A percentile compares a stretch with the other conserved stretches of the same genome.
phyloP scores from a whole-genome alignment of 1,140 invertebrate species.

The Diprion similis region DNA sequence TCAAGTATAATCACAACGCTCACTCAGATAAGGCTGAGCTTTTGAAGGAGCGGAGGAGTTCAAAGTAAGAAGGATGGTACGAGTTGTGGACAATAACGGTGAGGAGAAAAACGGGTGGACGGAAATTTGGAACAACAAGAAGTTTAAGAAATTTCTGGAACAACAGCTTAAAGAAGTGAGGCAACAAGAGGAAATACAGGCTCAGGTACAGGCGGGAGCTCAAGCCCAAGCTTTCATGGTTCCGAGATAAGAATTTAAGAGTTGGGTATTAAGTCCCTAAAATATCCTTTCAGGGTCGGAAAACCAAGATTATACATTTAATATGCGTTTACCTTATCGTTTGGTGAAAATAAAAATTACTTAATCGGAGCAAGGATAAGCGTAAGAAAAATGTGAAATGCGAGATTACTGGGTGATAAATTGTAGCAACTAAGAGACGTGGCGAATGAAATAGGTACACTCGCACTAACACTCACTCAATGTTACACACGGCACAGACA shows the following conservation, averaged over 20 bases:
- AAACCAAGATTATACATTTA: not conserved
- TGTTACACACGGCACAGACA: no score
- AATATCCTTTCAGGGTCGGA: not conserved
- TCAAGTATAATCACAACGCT: conserved; percentile 15
- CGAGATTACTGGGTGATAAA: no score
- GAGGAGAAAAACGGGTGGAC: conserved; percentile 20
- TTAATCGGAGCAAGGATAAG: not conserved
- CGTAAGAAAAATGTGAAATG: not conserved
- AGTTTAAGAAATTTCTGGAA: conserved; percentile 17
- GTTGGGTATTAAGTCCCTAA: not conserved
- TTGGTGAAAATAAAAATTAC: not conserved
- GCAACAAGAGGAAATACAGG: not conserved
- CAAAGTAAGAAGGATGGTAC: conserved; percentile 14
- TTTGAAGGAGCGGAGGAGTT: not conserved
- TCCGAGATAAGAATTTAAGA: not conserved
- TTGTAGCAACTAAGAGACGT: no score
- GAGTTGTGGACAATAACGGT: conserved; percentile 20
- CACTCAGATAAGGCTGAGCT: not conserved
- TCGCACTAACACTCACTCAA: no score
- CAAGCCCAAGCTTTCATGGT: not conserved
- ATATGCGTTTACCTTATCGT: not conserved
- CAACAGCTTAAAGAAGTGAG: conserved; percentile 11
- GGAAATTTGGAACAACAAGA: conserved; percentile 29
- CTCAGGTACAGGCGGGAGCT: not conserved
- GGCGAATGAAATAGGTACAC: no score